Evolutionary conservation across 2,113 vertebrate genomes (phyloP), one percentile per base, ranked within the genome.

Genomic region (Oncorhynchus tshawytscha): DNA sequence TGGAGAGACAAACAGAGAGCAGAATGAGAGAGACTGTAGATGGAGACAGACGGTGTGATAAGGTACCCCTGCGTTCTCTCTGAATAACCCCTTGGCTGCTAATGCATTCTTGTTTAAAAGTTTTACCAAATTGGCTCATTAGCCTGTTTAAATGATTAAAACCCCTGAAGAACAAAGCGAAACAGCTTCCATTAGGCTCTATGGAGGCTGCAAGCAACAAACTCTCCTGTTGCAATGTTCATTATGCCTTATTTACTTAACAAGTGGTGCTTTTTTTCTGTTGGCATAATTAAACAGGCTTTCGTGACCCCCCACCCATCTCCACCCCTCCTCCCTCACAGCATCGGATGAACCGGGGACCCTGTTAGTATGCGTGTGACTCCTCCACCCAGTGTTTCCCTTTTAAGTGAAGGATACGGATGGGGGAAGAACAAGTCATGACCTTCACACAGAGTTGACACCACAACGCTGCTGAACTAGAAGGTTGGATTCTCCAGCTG

Each of bases 111-210:
- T 88, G 74, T 84, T 90, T 90, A 84, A 91, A 78, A 90, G 78
- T 90, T 79, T 82, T 89, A 82, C 85, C 84, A 85, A 92, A 93
- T 84, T 84, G 85, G 71, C 73, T 92, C 87, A 92, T 94, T 93
- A 91, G 70, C 71, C 79, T 80, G 67, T 88, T 83, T 86, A 75
- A 84, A 84, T 91, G 74, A 88, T 90, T 89, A 72, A 88, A 92
- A 85, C 77, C 87, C 85, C 78, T 39, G 77, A 81, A 91, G 86
- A 88, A 76, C 62, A 64, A 84, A 86, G 85, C 83, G 85, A 84
- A 85, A 90, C 80, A 29, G 64, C 75, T 81, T 92, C 88, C 76
- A 81, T 91, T 82, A 82, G 82, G 80, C 51, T 11, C 51, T 78
- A 71, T 57, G 1, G 77, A 86, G 88, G 85, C 12, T 70, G 79